Percentiles rank a stretch among this genome's conserved stretches.
These are phyloP conservation scores for Hypomesus transpacificus DNA, from an alignment of 2,113 vertebrate genomes.

Conservation along the genomic window DNA sequence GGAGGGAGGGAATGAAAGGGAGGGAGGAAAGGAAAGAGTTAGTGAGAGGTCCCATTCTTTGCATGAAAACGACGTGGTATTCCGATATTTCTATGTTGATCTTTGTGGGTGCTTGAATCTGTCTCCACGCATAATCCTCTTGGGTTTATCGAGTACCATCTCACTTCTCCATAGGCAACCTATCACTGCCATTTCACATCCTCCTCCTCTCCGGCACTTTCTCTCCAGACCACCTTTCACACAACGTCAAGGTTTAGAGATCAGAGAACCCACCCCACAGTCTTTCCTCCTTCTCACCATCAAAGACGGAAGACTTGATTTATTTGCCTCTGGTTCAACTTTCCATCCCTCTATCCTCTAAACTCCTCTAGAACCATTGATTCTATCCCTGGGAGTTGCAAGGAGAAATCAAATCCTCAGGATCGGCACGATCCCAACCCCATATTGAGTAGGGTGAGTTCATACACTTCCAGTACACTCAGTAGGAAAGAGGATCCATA, in stretches of 20 bases:
- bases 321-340: neutral
- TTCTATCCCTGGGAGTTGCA: conserved; percentile 38
- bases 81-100: no score
- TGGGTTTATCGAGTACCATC: no score
- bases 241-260: neutral
- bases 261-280: neutral
- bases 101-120: no score
- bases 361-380: conserved; percentile 40
- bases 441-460: neutral
- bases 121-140: no score
- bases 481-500: conserved; percentile 40
- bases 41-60: no score
- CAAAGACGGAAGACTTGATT: conserved; percentile 1
- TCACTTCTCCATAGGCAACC: conserved; percentile 6
- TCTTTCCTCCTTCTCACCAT: neutral
- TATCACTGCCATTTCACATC: conserved; percentile 16
- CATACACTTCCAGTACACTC: conserved; percentile 32
- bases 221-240: neutral
- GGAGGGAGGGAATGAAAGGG: neutral
- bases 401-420: conserved; percentile 44
- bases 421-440: conserved; percentile 33
- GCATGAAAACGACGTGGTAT: no score
- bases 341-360: neutral
- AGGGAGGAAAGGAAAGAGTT: no score
- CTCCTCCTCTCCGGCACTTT: conserved; percentile 6